Percentiles rank a stretch among this genome's conserved stretches.
Evolutionary conservation across 1,140 invertebrate genomes (phyloP).

Genomic region (Fopius arisanus): DNA sequence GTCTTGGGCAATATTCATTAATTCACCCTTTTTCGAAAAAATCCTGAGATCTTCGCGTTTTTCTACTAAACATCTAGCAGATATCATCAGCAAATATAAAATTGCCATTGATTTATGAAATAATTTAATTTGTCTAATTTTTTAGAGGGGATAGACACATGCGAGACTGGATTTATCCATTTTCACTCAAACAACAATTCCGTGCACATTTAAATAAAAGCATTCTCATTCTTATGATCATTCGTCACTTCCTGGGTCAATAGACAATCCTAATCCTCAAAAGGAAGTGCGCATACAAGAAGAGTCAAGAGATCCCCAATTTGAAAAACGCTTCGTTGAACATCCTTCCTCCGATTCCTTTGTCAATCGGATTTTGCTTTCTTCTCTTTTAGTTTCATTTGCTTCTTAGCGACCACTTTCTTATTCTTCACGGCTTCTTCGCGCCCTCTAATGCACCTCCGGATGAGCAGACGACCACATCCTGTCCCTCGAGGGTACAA

Average conservation of each 20-base stretch:
- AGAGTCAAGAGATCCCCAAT: slow-evolving; percentile 21
- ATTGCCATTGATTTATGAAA: too few relatives aligned
- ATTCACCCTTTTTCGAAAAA: too few relatives aligned
- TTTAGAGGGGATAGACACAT: too few relatives aligned
- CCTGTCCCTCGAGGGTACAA: slow-evolving; percentile 31
- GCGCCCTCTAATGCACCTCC: slow-evolving; percentile 21
- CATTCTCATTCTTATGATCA: background rate
- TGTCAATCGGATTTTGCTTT: slow-evolving; percentile 36
- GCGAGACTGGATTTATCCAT: too few relatives aligned
- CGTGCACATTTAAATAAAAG: background rate
- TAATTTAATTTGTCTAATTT: too few relatives aligned
- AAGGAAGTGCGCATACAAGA: background rate
- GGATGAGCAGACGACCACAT: slow-evolving; percentile 39
- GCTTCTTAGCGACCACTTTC: background rate
- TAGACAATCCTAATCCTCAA: background rate
- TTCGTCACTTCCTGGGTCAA: slow-evolving; percentile 3
- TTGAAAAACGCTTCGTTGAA: slow-evolving; percentile 42
- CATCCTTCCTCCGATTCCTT: slow-evolving; percentile 49
- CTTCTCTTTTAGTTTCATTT: slow-evolving; percentile 28
- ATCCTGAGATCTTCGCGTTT: too few relatives aligned
- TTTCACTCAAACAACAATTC: background rate
- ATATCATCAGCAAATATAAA: too few relatives aligned
- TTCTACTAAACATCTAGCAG: too few relatives aligned
- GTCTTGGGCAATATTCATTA: too few relatives aligned
- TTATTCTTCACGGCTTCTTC: slow-evolving; percentile 6